Evolutionary conservation across 64 coral and sea anemone species (phyloP), one percentile per base, ranked within the genome.

Genomic region (Montipora foliosa): DNA sequence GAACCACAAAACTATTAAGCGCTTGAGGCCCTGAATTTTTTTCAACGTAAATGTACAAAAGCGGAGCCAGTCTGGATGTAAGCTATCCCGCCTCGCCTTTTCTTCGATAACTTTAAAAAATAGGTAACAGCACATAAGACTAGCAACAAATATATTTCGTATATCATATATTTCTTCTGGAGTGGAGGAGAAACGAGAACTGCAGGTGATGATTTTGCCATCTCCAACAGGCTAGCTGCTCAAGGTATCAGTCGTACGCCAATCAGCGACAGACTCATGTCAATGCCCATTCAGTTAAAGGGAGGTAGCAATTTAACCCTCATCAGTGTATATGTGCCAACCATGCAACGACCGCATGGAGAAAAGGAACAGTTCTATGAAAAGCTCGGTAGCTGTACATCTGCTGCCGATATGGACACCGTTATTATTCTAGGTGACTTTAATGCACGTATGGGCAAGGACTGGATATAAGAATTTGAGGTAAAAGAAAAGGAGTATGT

Each of bases 281-380:
- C 17, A 87, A 14, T 68, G n/a, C 60, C 64, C 13, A 49, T 87
- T 68, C 12, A 11, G 3, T 68, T 87, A 44, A 17, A 68, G 16
- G 70, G 53, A 25, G 83, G 62, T 69, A 70, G 72, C 83, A 24
- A 88, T 20, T 25, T 88, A 4, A 88, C 87, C 10, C 37, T 88
- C 4, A 76, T 76, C 0, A 88, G 68, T 20, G 87, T 88, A 2
- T 88, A 88, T 20, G 29, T 19, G 2, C 45, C 47, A 1, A 88
- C 87, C 16, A 76, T 87, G 83, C 87, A 76, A 70, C 45, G 83
- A 87, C 64, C 60, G 44, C 16, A 11, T 2, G 83, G 64, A 44
- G 62, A 87, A 62, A 87, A 87, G 14, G 61, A 87, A 15, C 16
- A 44, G 21, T 87, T 87, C 47, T 87, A 87, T 13, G 83, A 87